phyloP scores from a whole-genome alignment of 2,113 vertebrate genomes.

The Urocynchramus pylzowi region DNA sequence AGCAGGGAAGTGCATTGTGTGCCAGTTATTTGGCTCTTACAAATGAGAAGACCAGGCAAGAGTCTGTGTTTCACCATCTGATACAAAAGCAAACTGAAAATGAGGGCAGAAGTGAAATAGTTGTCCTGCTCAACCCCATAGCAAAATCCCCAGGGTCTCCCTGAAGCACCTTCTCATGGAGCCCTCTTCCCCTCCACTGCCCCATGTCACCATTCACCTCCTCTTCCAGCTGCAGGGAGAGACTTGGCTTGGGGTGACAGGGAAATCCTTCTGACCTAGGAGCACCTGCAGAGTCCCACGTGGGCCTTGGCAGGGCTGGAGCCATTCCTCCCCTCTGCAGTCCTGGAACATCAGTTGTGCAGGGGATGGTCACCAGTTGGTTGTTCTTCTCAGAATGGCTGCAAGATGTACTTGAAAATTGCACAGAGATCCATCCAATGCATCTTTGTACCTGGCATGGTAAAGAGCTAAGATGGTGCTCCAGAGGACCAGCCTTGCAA shows the following conservation, averaged over 20 bases:
- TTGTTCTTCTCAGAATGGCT: not conserved
- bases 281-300: not conserved
- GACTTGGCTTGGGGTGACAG: not conserved
- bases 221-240: not conserved
- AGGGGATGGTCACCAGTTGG: not conserved
- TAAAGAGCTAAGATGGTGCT: not conserved
- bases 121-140: not conserved
- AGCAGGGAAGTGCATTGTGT: not conserved
- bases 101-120: not conserved
- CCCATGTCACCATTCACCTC: rapidly evolving
- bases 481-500: not conserved
- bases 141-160: not conserved
- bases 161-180: not conserved
- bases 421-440: not conserved
- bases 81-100: not conserved
- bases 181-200: not conserved
- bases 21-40: not conserved
- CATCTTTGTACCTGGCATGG: not conserved
- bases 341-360: rapidly evolving
- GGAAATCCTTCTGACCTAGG: not conserved
- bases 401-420: not conserved
- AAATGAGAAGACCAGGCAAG: not conserved
- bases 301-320: not conserved
- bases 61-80: not conserved
- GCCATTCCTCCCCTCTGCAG: rapidly evolving